phyloP scores from a whole-genome alignment of 2,113 vertebrate genomes.

The Rhineura floridana region DNA sequence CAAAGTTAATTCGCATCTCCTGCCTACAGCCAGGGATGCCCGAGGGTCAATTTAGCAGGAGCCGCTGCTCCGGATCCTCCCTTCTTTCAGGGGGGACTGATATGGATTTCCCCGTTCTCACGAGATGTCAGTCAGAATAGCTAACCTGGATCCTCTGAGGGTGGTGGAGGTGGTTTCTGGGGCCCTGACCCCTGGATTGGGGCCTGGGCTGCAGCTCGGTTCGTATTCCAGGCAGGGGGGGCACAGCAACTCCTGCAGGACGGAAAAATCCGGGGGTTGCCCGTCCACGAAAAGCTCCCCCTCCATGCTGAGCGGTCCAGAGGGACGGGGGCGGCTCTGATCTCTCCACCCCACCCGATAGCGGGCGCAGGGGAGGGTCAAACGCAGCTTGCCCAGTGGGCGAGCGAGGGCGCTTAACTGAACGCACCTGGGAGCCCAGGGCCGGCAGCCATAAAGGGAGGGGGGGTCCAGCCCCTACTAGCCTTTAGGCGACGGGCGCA shows the following conservation, averaged over 20 bases:
- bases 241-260: constrained; percentile 58
- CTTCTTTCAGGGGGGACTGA: constrained; percentile 21
- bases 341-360: background rate
- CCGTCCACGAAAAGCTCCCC: constrained; percentile 43
- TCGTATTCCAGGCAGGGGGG: constrained; percentile 49
- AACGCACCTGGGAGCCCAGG: constrained; percentile 3
- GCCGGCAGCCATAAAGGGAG: background rate
- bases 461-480: background rate
- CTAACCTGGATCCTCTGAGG: background rate
- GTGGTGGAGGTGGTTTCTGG: background rate
- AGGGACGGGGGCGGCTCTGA: background rate
- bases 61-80: background rate
- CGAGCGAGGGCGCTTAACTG: background rate
- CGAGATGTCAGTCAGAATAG: background rate
- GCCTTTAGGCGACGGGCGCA: constrained; percentile 21
- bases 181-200: background rate
- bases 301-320: constrained; percentile 37
- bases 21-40: background rate
- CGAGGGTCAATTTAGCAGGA: background rate
- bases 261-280: constrained; percentile 40
- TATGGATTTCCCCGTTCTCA: background rate
- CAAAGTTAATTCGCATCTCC: background rate
- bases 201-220: background rate
- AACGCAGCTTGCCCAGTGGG: background rate
- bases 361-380: background rate